Percentiles rank a stretch among this genome's conserved stretches.
Conservation (phyloP, 2,113 vertebrate genomes). For the Thymallus thymallus region DNA sequence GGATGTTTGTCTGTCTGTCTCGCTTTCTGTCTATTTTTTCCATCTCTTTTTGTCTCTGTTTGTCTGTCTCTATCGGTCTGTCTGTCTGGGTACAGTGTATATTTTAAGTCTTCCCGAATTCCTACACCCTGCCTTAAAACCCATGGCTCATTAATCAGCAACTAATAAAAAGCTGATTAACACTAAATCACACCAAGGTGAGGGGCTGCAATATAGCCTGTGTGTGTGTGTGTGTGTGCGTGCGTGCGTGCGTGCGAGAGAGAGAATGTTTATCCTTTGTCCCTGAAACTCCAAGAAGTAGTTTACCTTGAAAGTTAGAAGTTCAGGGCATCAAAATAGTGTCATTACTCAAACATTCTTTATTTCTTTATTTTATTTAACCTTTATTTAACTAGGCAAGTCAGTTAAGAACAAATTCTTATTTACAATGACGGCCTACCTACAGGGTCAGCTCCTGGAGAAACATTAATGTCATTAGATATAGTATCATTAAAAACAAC, state of each 20-base stretch:
- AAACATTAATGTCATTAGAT: no score
- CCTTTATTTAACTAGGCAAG: no score
- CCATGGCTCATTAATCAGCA: slow-evolving; percentile 37
- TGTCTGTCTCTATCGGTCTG: background rate
- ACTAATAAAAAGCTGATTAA: slow-evolving; percentile 44
- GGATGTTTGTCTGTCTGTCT: background rate
- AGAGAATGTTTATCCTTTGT: background rate
- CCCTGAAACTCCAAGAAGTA: background rate
- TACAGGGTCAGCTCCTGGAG: no score
- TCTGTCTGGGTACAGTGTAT: background rate
- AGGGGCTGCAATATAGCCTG: background rate
- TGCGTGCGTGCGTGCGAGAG: background rate
- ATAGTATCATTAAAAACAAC: no score
- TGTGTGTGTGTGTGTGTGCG: background rate
- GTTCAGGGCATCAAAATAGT: background rate
- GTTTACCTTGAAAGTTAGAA: background rate
- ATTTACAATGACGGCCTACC: no score
- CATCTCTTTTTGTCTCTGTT: slow-evolving; percentile 9
- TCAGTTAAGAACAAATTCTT: no score
- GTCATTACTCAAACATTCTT: background rate
- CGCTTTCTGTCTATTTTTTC: background rate
- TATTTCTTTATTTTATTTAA: no score
- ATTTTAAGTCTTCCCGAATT: background rate
- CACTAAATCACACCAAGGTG: slow-evolving; percentile 24
- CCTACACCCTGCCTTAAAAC: background rate